phyloP scores from a whole-genome alignment of 1,140 invertebrate genomes.

The Drosophila grimshawi region DNA sequence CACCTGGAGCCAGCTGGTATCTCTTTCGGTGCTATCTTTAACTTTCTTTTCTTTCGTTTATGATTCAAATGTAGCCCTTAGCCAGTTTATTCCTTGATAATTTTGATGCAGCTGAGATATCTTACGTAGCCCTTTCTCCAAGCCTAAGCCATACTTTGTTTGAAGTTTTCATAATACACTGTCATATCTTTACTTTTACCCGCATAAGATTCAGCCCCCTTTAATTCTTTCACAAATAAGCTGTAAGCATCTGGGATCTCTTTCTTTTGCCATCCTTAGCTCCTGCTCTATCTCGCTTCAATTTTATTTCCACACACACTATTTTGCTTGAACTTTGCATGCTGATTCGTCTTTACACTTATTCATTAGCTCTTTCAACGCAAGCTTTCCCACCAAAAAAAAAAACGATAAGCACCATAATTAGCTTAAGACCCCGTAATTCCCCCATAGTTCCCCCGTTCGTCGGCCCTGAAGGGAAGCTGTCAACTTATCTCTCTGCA shows the following conservation, averaged over 20 bases:
- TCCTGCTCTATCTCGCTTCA: too few species aligned
- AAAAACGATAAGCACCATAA: slow-evolving; percentile 47
- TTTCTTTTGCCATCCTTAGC: too few species aligned
- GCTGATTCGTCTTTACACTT: slow-evolving; percentile 16
- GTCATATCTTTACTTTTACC: too few species aligned
- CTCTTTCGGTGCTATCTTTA: background rate
- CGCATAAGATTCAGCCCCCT: too few species aligned
- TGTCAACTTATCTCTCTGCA: slow-evolving; percentile 50
- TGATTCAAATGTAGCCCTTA: too few species aligned
- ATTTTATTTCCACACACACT: background rate
- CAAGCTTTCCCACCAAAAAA: slow-evolving; percentile 59
- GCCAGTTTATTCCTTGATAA: too few species aligned
- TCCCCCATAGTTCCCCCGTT: slow-evolving; percentile 37
- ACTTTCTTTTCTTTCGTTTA: background rate
- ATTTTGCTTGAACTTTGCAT: background rate
- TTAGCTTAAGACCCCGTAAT: slow-evolving; percentile 48
- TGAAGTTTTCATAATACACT: too few species aligned
- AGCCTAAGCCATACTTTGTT: background rate
- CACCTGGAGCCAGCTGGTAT: background rate
- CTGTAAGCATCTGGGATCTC: too few species aligned
- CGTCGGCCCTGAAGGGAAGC: slow-evolving; percentile 52
- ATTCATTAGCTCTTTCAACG: slow-evolving; percentile 58
- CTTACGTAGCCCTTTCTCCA: too few species aligned
- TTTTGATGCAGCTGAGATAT: too few species aligned
- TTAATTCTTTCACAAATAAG: too few species aligned